A percentile compares a stretch with the other conserved stretches of the same genome.
Evolutionary conservation across 2,113 vertebrate species (phyloP).

Genomic region (Antechinus flavipes): DNA sequence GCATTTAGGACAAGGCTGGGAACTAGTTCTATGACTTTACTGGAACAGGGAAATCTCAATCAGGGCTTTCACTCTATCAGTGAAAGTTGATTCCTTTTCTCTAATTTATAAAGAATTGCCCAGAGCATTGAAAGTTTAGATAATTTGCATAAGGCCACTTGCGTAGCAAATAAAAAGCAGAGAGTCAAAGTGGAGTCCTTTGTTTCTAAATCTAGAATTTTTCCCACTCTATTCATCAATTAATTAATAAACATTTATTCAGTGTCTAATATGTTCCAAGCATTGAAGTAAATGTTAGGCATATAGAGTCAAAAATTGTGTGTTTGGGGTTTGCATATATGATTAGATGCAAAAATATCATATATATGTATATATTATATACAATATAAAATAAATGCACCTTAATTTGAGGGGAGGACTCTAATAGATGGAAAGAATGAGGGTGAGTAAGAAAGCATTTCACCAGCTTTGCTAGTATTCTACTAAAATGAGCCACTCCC

Average conservation of each 20-base stretch:
- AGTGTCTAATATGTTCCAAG: not conserved
- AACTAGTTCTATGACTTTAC: not conserved
- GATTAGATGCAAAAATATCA: too few relatives aligned
- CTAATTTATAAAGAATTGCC: not conserved
- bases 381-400: not conserved
- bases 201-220: constrained; percentile 5
- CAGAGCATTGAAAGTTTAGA: not conserved
- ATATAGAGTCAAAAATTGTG: not conserved
- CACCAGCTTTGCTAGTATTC: too few relatives aligned
- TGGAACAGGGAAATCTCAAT: not conserved
- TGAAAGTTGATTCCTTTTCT: not conserved
- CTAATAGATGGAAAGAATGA: not conserved
- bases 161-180: not conserved
- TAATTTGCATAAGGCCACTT: not conserved
- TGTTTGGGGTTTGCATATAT: not conserved
- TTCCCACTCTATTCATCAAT: not conserved
- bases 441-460: too few relatives aligned
- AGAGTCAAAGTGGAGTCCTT: constrained; percentile 8
- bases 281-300: not conserved
- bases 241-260: not conserved
- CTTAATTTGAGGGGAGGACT: not conserved
- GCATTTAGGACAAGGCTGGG: not conserved
- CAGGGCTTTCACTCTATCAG: not conserved
- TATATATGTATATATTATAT: not conserved
- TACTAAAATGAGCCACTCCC: too few relatives aligned